Conservation (phyloP, 2,888 invertebrate genomes). For the Agonum fuliginosum region DNA sequence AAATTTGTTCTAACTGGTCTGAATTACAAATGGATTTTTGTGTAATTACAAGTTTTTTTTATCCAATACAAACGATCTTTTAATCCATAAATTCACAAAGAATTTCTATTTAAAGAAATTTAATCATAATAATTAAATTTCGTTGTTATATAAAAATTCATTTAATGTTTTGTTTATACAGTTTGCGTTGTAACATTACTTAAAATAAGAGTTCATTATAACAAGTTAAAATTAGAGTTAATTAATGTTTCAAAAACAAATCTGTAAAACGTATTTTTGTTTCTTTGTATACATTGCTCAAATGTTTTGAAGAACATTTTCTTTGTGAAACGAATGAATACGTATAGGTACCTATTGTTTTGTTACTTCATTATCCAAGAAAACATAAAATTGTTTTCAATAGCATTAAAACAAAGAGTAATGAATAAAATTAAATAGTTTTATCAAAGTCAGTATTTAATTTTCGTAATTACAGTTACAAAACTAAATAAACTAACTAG, state of each 20-base stretch:
- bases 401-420: too few relatives aligned
- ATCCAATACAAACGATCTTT: neutral
- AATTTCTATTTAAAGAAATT: neutral
- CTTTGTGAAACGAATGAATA: constrained; percentile 19
- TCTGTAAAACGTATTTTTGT: neutral
- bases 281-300: neutral
- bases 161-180: too few relatives aligned
- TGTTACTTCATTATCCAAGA: constrained; percentile 2
- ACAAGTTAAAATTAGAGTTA: neutral
- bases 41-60: constrained; percentile 6
- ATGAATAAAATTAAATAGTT: too few relatives aligned
- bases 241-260: constrained; percentile 11
- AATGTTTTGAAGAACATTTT: constrained; percentile 29
- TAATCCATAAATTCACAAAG: neutral
- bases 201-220: neutral
- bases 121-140: too few relatives aligned
- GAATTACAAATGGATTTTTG: neutral
- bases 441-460: neutral
- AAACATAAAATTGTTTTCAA: neutral
- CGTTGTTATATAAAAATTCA: too few relatives aligned
- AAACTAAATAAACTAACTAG: neutral
- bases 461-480: neutral
- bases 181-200: constrained; percentile 11
- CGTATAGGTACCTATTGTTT: constrained; percentile 8
- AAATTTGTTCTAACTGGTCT: neutral